Conservation (phyloP, 2,113 vertebrate genomes). For the Australoheros scitulus region DNA sequence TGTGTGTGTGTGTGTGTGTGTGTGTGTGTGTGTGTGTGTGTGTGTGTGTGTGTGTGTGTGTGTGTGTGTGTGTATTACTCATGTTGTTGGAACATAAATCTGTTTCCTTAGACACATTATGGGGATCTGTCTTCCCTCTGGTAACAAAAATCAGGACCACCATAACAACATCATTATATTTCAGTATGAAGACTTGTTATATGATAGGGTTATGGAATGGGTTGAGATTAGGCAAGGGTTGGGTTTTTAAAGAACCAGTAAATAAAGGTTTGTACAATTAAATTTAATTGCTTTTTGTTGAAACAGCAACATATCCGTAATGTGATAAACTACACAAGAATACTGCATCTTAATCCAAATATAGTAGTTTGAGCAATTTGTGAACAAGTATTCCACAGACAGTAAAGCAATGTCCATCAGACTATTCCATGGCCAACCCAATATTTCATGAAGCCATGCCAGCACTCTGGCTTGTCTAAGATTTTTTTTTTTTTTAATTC, state of each 20-base stretch:
- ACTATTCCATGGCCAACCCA: not conserved
- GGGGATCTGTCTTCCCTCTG: not conserved
- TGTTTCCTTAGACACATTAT: not conserved
- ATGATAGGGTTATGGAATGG: not conserved
- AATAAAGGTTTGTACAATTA: not conserved
- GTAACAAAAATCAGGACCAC: not conserved
- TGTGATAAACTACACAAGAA: not conserved
- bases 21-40: conserved; percentile 2
- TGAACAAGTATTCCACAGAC: too few relatives aligned
- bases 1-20: conserved; percentile 5
- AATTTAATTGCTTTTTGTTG: not conserved
- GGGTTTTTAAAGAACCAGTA: not conserved
- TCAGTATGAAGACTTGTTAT: not conserved
- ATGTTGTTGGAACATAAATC: not conserved
- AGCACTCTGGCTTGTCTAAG: not conserved
- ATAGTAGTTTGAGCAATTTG: not conserved
- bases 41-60: conserved; percentile 11
- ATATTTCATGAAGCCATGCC: not conserved
- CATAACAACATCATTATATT: not conserved
- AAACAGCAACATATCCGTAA: not conserved
- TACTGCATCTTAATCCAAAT: not conserved
- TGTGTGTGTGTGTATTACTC: not conserved
- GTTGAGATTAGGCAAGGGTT: not conserved
- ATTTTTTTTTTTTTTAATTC: not conserved
- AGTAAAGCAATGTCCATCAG: not conserved